Evolutionary conservation across 2,797 vertebrate genomes (phyloP).

Genomic region (Kryptolebias ocellatus): DNA sequence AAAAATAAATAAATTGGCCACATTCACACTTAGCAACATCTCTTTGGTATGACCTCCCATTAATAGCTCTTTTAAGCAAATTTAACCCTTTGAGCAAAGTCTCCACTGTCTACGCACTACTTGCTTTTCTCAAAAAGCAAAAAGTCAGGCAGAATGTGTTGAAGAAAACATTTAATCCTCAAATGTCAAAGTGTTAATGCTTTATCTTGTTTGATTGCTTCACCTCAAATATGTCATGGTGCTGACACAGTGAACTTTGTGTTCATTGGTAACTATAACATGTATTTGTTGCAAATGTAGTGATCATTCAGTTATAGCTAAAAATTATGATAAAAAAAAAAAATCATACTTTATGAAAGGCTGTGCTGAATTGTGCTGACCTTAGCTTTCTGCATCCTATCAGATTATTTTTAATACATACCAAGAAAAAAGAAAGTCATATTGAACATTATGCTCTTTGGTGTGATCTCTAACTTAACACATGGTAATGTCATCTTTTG

Average conservation of each 20-base stretch:
- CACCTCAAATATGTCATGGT: background rate
- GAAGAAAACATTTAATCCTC: no score
- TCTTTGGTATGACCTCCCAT: no score
- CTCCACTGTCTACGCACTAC: background rate
- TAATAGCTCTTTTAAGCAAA: background rate
- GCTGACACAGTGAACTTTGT: no score
- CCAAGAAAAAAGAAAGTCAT: slow-evolving; percentile 34
- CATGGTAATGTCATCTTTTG: slow-evolving; percentile 56
- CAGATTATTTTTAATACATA: slow-evolving; percentile 37
- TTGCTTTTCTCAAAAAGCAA: background rate
- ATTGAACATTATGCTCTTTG: slow-evolving; percentile 26
- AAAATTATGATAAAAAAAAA: background rate
- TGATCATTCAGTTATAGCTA: background rate
- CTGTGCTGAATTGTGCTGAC: slow-evolving; percentile 6
- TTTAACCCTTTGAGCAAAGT: background rate
- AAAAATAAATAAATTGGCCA: no score
- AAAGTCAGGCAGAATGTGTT: background rate
- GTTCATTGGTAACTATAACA: background rate
- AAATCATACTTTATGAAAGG: background rate
- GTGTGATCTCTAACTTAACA: slow-evolving; percentile 47
- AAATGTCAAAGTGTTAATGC: background rate
- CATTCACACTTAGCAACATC: background rate
- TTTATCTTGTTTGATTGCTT: background rate
- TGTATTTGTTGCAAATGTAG: no score
- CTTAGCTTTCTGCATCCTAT: slow-evolving; percentile 6